Evolutionary conservation across 2,113 vertebrate genomes (phyloP).

Genomic region (Nansenia antarctica): DNA sequence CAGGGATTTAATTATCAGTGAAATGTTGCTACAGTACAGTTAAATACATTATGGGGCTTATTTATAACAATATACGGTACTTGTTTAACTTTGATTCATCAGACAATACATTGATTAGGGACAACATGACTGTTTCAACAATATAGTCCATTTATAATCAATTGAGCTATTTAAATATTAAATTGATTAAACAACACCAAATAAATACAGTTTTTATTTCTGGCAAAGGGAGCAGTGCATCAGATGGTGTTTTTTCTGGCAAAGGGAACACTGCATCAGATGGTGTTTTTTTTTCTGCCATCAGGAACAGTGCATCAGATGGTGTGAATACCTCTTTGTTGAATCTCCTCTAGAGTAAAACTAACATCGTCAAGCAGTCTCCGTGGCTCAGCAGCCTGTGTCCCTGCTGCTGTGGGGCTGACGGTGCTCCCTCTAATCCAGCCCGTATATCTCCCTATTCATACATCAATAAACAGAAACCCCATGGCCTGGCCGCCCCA

Average conservation of each 20-base stretch:
- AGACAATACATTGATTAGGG: background rate
- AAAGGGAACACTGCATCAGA: background rate
- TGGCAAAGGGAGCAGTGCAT: background rate
- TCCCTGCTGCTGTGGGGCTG: constrained; percentile 4
- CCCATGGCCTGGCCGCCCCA: constrained; percentile 25
- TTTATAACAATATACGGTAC: too few species aligned
- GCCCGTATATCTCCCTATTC: constrained; percentile 50
- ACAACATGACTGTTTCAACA: background rate
- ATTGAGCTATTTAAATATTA: background rate
- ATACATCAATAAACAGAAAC: constrained; percentile 66
- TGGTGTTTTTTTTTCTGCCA: constrained; percentile 3
- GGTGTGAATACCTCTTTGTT: constrained; percentile 61
- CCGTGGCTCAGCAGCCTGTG: constrained; percentile 22
- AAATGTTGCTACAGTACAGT: background rate
- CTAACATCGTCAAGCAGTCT: constrained; percentile 40
- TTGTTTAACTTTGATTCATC: too few species aligned
- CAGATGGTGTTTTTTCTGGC: constrained; percentile 5
- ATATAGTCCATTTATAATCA: background rate
- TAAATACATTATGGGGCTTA: too few species aligned
- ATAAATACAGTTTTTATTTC: background rate
- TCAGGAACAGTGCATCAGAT: background rate
- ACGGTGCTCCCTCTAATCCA: constrained; percentile 24
- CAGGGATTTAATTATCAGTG: background rate
- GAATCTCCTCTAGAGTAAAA: constrained; percentile 38
- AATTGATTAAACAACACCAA: background rate